These are phyloP conservation scores for Linurgus olivaceus DNA, from an alignment of 2,797 vertebrate species.

Conservation along the genomic window DNA sequence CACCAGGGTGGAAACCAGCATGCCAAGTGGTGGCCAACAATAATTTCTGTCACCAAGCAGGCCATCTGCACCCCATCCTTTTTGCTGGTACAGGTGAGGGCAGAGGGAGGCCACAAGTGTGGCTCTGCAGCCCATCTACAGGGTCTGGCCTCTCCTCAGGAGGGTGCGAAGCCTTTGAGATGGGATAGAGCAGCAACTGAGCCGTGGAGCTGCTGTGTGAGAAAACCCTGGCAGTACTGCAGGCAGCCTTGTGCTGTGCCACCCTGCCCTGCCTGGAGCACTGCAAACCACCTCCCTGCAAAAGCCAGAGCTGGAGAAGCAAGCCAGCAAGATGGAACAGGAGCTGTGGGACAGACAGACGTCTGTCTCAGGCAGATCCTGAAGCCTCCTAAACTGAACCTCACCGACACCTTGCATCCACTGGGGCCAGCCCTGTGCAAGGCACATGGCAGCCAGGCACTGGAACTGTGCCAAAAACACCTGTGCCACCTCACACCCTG, in stretches of 20 bases:
- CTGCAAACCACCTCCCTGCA: background rate
- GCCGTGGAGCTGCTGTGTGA: background rate
- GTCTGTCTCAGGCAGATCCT: background rate
- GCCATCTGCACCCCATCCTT: background rate
- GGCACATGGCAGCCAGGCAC: background rate
- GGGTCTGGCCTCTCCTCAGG: background rate
- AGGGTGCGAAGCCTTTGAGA: background rate
- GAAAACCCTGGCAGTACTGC: background rate
- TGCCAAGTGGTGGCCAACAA: background rate
- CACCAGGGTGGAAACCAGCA: accelerated
- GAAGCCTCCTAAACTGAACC: background rate
- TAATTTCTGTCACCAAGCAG: background rate
- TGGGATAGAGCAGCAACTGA: background rate
- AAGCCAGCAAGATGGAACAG: background rate
- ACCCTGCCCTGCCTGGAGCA: background rate
- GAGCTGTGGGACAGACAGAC: background rate
- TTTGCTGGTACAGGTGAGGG: background rate
- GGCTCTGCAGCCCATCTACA: background rate
- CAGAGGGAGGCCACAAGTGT: background rate
- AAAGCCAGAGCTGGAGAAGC: background rate
- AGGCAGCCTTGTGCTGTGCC: background rate
- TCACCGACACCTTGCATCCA: accelerated
- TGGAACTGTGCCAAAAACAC: background rate
- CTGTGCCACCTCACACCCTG: background rate
- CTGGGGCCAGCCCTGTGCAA: background rate